phyloP scores from a whole-genome alignment of 2,888 invertebrate species.

The Apamea epomidion region DNA sequence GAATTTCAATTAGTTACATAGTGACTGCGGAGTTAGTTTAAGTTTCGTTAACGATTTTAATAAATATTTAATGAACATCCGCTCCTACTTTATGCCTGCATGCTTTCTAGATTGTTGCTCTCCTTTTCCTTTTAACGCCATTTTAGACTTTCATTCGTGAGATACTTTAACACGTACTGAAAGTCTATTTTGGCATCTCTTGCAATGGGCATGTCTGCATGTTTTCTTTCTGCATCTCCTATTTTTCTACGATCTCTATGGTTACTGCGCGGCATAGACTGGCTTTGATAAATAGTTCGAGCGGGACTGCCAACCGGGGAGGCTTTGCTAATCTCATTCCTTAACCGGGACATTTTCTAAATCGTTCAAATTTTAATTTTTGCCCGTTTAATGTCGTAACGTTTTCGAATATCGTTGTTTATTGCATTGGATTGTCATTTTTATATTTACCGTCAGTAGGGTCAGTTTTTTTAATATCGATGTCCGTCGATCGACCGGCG shows the following conservation, averaged over 20 bases:
- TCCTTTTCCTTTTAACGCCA: constrained; percentile 77
- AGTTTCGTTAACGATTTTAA: constrained; percentile 61
- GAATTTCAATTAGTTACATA: constrained; percentile 67
- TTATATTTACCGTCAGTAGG: constrained; percentile 78
- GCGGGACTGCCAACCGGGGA: constrained; percentile 82
- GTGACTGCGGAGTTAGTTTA: constrained; percentile 67
- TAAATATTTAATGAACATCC: constrained; percentile 74
- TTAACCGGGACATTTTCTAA: constrained; percentile 74
- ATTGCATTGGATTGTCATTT: constrained; percentile 80
- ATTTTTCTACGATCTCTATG: constrained; percentile 90
- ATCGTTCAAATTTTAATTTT: constrained; percentile 71
- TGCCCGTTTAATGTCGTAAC: constrained; percentile 86
- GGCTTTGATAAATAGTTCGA: constrained; percentile 87
- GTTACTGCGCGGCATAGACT: constrained; percentile 91
- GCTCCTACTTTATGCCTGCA: constrained; percentile 90
- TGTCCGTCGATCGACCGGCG: constrained; percentile 83
- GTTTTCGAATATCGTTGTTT: constrained; percentile 85
- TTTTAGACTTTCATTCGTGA: constrained; percentile 77
- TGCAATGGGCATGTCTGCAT: constrained; percentile 86
- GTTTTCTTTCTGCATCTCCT: constrained; percentile 87
- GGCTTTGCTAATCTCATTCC: constrained; percentile 82
- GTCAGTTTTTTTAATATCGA: constrained; percentile 76
- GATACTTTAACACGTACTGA: constrained; percentile 66
- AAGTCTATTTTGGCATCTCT: constrained; percentile 79
- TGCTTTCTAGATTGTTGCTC: constrained; percentile 82